These are phyloP conservation scores for Drosophila tanythrix DNA, from an alignment of 2,888 invertebrate species.

Conservation along the genomic window DNA sequence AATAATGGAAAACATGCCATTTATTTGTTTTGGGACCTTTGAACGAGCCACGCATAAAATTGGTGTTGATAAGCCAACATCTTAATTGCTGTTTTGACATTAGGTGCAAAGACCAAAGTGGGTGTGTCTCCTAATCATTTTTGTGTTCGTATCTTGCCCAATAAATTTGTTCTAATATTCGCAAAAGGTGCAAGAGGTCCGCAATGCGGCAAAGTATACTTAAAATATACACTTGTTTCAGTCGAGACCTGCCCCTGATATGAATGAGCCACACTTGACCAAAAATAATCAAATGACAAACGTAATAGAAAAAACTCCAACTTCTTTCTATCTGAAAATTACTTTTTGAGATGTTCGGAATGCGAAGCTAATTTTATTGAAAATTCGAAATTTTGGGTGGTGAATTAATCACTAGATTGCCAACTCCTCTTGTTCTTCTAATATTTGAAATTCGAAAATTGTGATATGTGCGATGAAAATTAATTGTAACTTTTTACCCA, in stretches of 20 bases:
- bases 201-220: not conserved
- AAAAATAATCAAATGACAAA: constrained; percentile 2
- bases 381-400: not conserved
- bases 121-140: constrained; percentile 54
- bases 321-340: not conserved
- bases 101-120: constrained; percentile 65
- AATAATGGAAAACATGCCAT: constrained; percentile 21
- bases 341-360: no score
- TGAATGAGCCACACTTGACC: constrained; percentile 4
- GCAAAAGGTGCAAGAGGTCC: not conserved
- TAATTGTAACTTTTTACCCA: not conserved
- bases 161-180: constrained; percentile 22
- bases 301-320: not conserved
- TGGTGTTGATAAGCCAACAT: constrained; percentile 49
- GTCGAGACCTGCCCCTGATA: constrained; percentile 48
- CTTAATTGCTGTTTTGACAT: constrained; percentile 38
- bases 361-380: not conserved
- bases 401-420: not conserved
- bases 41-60: constrained; percentile 38
- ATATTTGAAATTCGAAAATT: not conserved
- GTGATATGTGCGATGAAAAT: not conserved
- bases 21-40: constrained; percentile 30
- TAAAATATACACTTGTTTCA: constrained; percentile 15
- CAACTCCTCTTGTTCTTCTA: not conserved
- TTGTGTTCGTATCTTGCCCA: constrained; percentile 9